These are phyloP conservation scores for Prionace glauca DNA, from an alignment of 2,797 vertebrate genomes.

Conservation along the genomic window DNA sequence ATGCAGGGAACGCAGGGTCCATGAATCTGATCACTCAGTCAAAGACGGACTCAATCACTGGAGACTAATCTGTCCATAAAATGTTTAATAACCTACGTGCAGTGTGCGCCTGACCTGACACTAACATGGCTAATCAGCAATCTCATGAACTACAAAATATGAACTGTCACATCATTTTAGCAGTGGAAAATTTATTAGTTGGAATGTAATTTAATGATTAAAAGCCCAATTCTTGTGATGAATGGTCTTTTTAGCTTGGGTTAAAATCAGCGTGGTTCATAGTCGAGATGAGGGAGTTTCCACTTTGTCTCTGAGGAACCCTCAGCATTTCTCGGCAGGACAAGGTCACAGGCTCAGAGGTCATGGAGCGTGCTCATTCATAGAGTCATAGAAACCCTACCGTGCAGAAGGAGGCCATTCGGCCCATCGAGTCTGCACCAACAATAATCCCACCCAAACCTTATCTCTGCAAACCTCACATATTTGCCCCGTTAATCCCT, in stretches of 20 bases:
- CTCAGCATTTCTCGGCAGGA: too few species aligned
- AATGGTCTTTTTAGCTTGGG: neutral
- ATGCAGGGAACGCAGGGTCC: neutral
- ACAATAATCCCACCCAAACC: too few species aligned
- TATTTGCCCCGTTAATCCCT: too few species aligned
- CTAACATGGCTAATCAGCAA: slow-evolving; percentile 5
- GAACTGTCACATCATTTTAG: slow-evolving; percentile 21
- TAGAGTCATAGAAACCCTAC: too few species aligned
- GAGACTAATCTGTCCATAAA: slow-evolving; percentile 19
- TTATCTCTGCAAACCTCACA: too few species aligned
- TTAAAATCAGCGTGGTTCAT: neutral
- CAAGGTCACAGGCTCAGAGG: too few species aligned
- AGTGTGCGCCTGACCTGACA: neutral
- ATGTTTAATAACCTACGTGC: neutral
- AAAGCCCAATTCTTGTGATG: neutral
- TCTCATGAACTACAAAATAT: slow-evolving; percentile 16
- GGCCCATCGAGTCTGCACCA: too few species aligned
- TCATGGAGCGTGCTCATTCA: too few species aligned
- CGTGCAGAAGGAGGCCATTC: too few species aligned
- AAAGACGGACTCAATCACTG: neutral
- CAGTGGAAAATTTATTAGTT: neutral
- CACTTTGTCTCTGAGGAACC: too few species aligned
- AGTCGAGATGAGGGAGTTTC: too few species aligned
- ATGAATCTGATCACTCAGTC: slow-evolving; percentile 10
- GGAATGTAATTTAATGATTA: slow-evolving; percentile 20